Percentiles rank a stretch among this genome's conserved stretches.
Conservation (phyloP, 1,140 invertebrate genomes). For the Anadara kagoshimensis region DNA sequence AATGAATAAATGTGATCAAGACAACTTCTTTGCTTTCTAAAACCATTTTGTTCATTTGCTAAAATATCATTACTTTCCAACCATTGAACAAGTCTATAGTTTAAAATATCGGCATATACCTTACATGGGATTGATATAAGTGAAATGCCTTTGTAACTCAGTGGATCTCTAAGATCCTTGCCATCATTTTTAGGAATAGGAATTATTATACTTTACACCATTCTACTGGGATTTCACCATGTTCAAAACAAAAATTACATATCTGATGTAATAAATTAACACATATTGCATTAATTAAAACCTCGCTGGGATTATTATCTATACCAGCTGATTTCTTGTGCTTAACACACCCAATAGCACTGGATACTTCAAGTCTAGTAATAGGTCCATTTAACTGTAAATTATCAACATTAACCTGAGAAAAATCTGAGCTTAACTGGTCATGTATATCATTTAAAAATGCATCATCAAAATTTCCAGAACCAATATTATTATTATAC, state of each 20-base stretch:
- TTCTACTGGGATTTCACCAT: conserved; percentile 1
- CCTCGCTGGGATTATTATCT: conserved; percentile 10
- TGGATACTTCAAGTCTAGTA: background rate
- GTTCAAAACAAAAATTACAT: conserved; percentile 14
- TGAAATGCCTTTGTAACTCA: conserved; percentile 14
- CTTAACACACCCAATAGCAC: background rate
- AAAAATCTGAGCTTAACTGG: too few species aligned
- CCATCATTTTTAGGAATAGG: conserved; percentile 15
- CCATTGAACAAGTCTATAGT: conserved; percentile 9
- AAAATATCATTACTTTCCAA: background rate
- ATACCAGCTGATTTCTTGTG: conserved; percentile 13
- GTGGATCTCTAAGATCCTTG: background rate
- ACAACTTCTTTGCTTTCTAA: conserved; percentile 20
- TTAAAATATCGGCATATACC: conserved; percentile 17
- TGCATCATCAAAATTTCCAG: too few species aligned
- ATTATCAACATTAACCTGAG: too few species aligned
- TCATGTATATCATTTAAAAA: too few species aligned
- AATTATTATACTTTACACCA: conserved; percentile 20
- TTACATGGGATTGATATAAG: conserved; percentile 25
- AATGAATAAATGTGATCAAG: conserved; percentile 20
- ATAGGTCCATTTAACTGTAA: conserved; percentile 16
- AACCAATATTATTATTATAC: too few species aligned
- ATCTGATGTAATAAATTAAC: conserved; percentile 12
- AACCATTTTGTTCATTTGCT: conserved; percentile 31
- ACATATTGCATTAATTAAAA: conserved; percentile 15